A percentile compares a stretch with the other conserved stretches of the same genome.
Conservation (phyloP, 2,113 vertebrate genomes). For the Myodes glareolus region DNA sequence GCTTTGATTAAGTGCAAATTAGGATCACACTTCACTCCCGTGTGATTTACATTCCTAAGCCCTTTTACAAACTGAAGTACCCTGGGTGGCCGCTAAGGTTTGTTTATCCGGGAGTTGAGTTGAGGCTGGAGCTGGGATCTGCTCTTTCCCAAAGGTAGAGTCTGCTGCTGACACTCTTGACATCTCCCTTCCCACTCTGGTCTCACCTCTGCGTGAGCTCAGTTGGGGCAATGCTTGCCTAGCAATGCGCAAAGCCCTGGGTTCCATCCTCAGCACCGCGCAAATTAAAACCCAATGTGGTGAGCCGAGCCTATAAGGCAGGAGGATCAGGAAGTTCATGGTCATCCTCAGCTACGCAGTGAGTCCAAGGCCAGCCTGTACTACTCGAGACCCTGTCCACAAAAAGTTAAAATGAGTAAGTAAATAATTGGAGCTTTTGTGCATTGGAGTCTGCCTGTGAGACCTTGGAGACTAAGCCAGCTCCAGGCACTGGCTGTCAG, state of each 20-base stretch:
- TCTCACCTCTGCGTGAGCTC: not conserved
- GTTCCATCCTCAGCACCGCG: not conserved
- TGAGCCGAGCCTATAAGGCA: not conserved
- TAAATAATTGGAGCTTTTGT: not conserved
- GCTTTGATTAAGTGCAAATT: constrained; percentile 92
- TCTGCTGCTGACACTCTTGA: not conserved
- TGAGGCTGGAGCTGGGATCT: constrained; percentile 61
- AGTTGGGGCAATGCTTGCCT: not conserved
- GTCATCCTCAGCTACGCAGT: too few relatives aligned
- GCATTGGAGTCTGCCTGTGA: not conserved
- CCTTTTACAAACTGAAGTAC: constrained; percentile 84
- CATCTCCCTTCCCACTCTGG: not conserved
- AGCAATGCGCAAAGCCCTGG: not conserved
- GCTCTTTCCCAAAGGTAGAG: constrained; percentile 49
- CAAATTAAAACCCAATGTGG: not conserved
- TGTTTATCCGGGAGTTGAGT: constrained; percentile 78
- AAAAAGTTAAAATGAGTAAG: not conserved
- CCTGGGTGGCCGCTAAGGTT: constrained; percentile 83
- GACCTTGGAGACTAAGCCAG: not conserved
- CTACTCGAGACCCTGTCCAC: not conserved
- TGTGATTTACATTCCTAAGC: constrained; percentile 87
- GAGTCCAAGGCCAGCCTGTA: not conserved
- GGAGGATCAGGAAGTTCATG: not conserved
- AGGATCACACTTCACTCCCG: constrained; percentile 85
- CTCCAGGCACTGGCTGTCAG: not conserved